A percentile compares a stretch with the other conserved stretches of the same genome.
Conservation (phyloP, 2,888 invertebrate species). For the Monochamus alternatus region DNA sequence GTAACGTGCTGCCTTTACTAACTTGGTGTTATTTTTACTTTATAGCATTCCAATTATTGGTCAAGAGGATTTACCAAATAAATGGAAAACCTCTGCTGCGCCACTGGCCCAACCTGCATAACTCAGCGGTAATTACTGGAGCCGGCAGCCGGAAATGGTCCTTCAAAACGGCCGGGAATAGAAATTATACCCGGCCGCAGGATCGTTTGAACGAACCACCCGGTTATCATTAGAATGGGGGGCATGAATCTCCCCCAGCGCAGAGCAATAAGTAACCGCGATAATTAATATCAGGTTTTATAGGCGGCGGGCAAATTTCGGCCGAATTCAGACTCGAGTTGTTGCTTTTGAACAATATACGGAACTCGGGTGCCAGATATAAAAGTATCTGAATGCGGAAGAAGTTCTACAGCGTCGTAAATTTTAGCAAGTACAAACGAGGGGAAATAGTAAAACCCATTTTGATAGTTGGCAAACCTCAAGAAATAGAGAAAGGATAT, state of each 20-base stretch:
- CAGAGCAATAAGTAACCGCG: slow-evolving; percentile 24
- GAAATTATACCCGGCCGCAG: slow-evolving; percentile 33
- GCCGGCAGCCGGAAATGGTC: slow-evolving; percentile 27
- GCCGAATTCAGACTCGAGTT: not conserved
- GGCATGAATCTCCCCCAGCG: slow-evolving; percentile 23
- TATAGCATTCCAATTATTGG: no score
- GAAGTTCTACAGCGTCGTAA: no score
- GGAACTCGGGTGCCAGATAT: no score
- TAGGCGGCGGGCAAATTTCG: not conserved
- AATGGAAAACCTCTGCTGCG: not conserved
- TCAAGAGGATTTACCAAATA: no score
- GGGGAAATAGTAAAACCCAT: no score
- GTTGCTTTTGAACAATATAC: no score
- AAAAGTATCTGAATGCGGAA: no score
- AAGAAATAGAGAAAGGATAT: no score
- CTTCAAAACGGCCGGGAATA: slow-evolving; percentile 34
- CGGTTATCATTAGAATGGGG: slow-evolving; percentile 33
- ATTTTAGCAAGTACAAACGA: no score
- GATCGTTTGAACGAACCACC: slow-evolving; percentile 28
- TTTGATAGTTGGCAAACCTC: no score
- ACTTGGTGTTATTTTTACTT: no score
- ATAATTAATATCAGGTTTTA: slow-evolving; percentile 18
- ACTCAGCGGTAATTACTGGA: slow-evolving; percentile 36
- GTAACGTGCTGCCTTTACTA: no score
- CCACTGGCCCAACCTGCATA: slow-evolving; percentile 25